Percentiles rank a stretch among this genome's conserved stretches.
Evolutionary conservation across 2,113 vertebrate genomes (phyloP).

Genomic region (Himantopus leucocephalus): DNA sequence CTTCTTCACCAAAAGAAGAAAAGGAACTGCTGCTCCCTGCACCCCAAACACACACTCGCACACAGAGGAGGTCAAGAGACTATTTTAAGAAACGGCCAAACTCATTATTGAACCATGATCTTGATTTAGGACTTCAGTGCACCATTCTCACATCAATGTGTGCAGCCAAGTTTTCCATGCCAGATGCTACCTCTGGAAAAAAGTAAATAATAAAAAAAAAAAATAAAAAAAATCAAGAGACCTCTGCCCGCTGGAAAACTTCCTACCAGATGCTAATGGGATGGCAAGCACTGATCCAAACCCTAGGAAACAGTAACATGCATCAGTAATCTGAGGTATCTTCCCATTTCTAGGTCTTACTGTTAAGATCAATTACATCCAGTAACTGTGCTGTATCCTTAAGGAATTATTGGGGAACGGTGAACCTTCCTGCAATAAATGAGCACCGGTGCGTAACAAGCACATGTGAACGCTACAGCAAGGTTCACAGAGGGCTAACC

Average conservation of each 20-base stretch:
- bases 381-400: slow-evolving; percentile 76
- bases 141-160: slow-evolving; percentile 48
- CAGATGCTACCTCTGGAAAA: slow-evolving; percentile 36
- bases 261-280: slow-evolving; percentile 60
- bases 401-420: slow-evolving; percentile 58
- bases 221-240: background rate
- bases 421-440: slow-evolving; percentile 74
- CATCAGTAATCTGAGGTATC: slow-evolving; percentile 80
- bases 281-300: slow-evolving; percentile 71
- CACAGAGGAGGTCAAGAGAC: slow-evolving; percentile 61
- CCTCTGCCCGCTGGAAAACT: slow-evolving; percentile 52
- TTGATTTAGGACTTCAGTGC: slow-evolving; percentile 51
- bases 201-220: background rate
- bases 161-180: slow-evolving; percentile 39
- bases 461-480: slow-evolving; percentile 75
- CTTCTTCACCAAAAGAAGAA: slow-evolving; percentile 14
- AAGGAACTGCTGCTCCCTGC: slow-evolving; percentile 54
- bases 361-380: slow-evolving; percentile 70
- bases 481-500: slow-evolving; percentile 70
- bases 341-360: slow-evolving; percentile 76
- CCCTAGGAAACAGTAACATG: slow-evolving; percentile 73
- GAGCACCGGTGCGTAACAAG: slow-evolving; percentile 80
- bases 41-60: slow-evolving; percentile 31
- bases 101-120: slow-evolving; percentile 64
- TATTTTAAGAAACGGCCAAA: slow-evolving; percentile 54